Evolutionary conservation across 1,140 invertebrate species (phyloP), one percentile per base, ranked within the genome.

Genomic region (Megalopta genalis): DNA sequence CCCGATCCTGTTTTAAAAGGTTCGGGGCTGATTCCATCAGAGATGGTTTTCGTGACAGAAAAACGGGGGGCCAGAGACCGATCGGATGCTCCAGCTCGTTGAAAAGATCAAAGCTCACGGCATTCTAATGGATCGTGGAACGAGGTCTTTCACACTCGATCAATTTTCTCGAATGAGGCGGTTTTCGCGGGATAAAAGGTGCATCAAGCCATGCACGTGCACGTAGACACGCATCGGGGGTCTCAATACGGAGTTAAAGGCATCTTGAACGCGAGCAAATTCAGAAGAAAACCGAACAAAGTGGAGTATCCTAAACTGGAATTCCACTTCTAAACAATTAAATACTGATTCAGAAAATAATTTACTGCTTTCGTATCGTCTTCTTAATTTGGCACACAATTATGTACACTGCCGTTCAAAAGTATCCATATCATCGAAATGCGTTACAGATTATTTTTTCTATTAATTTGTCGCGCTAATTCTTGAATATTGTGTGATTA

Each of bases 121-220:
- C 87, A 83, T 88, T 83, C 70, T 80, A 84, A 88, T 83, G 83
- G 80, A 81, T 83, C 84, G 75, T 83, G 78, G 82, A 82, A 86
- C 80, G 88, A 88, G 86, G 84, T 82, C 78, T 88, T 90, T 91
- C 89, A 84, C 89, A 86, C 86, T 88, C 87, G 86, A 91, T 92
- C 88, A 85, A 92, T 87, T 88, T 84, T 63, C 85, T 83, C 86
- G 83, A 90, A 87, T 88, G 84, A 85, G 83, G 84, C 64, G 82
- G 85, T 90, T 90, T 88, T 85, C 87, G 85, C 83, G 71, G 85
- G 81, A 92, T 91, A 90, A 92, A 91, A 90, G 90, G 85, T 90
- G 88, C 89, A 89, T 82, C 86, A 88, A 89, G 81, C 88, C 89
- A 86, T 90, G 78, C 78, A 73, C 81, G 85, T 85, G 69, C 65